Base-by-base conservation (phyloP, 2,888 invertebrate species). In the Nemotelus pantherinus region DNA sequence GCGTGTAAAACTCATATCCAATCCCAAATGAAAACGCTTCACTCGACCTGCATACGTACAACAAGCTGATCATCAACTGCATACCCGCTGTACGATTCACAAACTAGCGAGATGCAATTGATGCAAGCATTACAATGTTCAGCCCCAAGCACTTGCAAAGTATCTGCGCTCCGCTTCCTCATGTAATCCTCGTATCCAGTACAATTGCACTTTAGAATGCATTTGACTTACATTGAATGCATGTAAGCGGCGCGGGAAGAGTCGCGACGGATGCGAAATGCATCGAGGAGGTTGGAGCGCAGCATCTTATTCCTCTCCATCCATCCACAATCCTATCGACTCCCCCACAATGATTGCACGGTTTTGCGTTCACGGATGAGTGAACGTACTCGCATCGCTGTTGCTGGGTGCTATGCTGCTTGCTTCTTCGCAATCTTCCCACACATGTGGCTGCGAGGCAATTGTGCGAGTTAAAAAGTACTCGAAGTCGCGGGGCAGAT, bases 111-210 rank as follows among this genome's bases (percentile, higher is more conserved):
- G 25, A 0, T 25, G 25, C 25, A 25, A 25, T 25, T 25, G 25
- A 25, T 25, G 25, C 25, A 25, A 25, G 25, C 25, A 25, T 25
- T 25, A 25, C 25, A 25, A 25, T 25, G 25, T 25, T 25, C 25
- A 25, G 25, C 25, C 25, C 47, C 7, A 74, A 60, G 72, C 72
- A 44, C 72, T 85, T 86, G 83, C 83, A 81, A 85, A 82, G 85
- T 86, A 86, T 74, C 74, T 86, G 86, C 82, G 86, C 86, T 85
- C 86, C 86, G 86, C 84, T 82, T 86, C 84, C 85, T 85, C 84
- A 86, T 86, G 86, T 86, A 86, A 86, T 86, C 85, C 83, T 85
- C 86, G 85, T 85, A 86, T 86, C 86, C 86, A 86, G 86, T 86
- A 85, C 85, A 85, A 86, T 85, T 86, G 85, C 85, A 82, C 82